Base-by-base conservation (phyloP, 2,888 invertebrate genomes). In the Hypselothyrea guttata region DNA sequence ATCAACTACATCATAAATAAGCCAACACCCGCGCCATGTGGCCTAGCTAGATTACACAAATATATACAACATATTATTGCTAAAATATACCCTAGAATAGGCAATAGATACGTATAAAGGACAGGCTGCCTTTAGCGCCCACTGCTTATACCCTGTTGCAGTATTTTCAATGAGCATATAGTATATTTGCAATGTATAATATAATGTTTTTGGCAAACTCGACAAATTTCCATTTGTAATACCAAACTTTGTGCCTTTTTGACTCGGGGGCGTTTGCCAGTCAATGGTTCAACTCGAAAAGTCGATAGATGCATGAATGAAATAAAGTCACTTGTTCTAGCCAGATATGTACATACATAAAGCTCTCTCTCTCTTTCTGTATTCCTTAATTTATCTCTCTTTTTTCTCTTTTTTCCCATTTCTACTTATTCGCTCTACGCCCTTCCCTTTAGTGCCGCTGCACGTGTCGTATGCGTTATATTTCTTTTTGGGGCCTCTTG, bases 171-270 rank as follows among this genome's bases (percentile, higher is more conserved):
- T 34, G 30, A 33, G 12, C 40, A 45, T 48, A 35, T 33, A 49
- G 56, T 66, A 66, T 40, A 55, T 22, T 27, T n/a, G 7, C 34
- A 18, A 48, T 55, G 11, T n/a, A 54, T 46, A 54, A 54, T 44
- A 53, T 72, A 68, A 71, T 69, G 40, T 48, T 64, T 71, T 85
- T 79, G 78, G 78, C 78, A 85, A 57, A 71, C 61, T 66, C 68
- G 33, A 53, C 62, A 65, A 70, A 70, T 84, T 79, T 83, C 69
- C 78, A 85, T 85, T 85, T 85, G 79, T 78, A 85, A 78, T 66
- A 75, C 61, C 63, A 78, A 83, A 75, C 68, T 73, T 63, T 57
- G 28, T 13, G n/a, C n/a, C n/a, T n/a, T n/a, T n/a, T n/a, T n/a
- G n/a, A n/a, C 5, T 75, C 61, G 85, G 67, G 78, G 85, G 77